Conservation (phyloP, 2,888 invertebrate genomes). For the Lithosia quadra region DNA sequence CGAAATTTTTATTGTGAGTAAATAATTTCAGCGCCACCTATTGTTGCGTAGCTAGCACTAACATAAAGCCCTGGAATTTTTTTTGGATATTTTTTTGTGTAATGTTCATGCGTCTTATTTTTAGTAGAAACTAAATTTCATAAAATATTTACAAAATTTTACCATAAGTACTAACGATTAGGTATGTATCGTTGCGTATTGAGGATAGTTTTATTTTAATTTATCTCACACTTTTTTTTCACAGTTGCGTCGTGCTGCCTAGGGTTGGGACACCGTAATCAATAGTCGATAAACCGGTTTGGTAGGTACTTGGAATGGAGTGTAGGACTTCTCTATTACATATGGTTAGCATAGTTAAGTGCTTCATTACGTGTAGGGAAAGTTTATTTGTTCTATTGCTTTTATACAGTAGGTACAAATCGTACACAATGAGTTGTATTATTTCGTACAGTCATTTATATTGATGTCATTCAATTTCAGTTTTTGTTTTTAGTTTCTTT, state of each 20-base stretch:
- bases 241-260: neutral
- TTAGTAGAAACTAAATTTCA: neutral
- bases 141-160: neutral
- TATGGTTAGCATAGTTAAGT: slow-evolving; percentile 35
- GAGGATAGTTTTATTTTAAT: neutral
- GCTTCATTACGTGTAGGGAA: slow-evolving; percentile 44
- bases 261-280: neutral
- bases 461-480: neutral
- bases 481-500: neutral
- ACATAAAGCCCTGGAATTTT: neutral
- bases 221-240: neutral
- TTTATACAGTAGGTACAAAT: slow-evolving; percentile 24
- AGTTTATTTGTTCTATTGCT: slow-evolving; percentile 38
- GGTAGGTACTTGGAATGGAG: slow-evolving; percentile 1
- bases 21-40: slow-evolving; percentile 38
- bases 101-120: neutral
- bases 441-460: neutral
- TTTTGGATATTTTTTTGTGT: neutral
- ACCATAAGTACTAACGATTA: neutral
- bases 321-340: slow-evolving; percentile 2
- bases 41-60: slow-evolving; percentile 17
- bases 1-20: slow-evolving; percentile 21
- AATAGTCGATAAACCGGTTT: slow-evolving; percentile 4
- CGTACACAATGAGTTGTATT: slow-evolving; percentile 5
- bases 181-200: neutral